phyloP scores from a whole-genome alignment of 2,888 invertebrate species.

The Elysia crispata region DNA sequence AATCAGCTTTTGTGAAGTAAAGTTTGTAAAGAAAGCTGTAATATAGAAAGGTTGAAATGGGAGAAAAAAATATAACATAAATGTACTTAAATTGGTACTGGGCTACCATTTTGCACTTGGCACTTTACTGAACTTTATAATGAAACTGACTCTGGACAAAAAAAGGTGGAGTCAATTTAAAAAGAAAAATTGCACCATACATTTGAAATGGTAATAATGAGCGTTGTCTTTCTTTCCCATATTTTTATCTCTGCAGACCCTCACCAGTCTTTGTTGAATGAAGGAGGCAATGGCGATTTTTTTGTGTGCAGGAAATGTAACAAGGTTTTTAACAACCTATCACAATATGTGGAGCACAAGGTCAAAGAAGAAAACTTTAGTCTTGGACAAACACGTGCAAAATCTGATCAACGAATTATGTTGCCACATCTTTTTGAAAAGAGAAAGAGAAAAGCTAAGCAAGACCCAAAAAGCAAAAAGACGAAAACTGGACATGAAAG shows the following conservation, averaged over 20 bases:
- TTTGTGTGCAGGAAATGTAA: constrained; percentile 73
- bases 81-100: too few species aligned
- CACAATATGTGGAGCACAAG: constrained; percentile 71
- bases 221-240: too few species aligned
- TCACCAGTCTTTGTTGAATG: not conserved
- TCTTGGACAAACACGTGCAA: constrained; percentile 63
- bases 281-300: constrained; percentile 62
- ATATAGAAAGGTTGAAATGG: too few species aligned
- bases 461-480: constrained; percentile 31
- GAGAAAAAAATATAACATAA: too few species aligned
- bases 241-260: not conserved
- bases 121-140: too few species aligned
- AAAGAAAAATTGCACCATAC: too few species aligned
- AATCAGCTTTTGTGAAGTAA: too few species aligned
- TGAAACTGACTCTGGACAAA: too few species aligned
- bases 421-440: constrained; percentile 54
- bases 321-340: constrained; percentile 66
- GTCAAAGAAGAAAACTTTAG: constrained; percentile 72
- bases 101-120: too few species aligned
- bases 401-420: constrained; percentile 63
- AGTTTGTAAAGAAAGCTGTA: too few species aligned
- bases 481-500: not conserved
- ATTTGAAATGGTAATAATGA: too few species aligned
- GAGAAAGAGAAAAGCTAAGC: constrained; percentile 34
- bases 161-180: too few species aligned